These are phyloP conservation scores for Dicentrarchus labrax DNA, from an alignment of 2,113 vertebrate species.

Conservation along the genomic window DNA sequence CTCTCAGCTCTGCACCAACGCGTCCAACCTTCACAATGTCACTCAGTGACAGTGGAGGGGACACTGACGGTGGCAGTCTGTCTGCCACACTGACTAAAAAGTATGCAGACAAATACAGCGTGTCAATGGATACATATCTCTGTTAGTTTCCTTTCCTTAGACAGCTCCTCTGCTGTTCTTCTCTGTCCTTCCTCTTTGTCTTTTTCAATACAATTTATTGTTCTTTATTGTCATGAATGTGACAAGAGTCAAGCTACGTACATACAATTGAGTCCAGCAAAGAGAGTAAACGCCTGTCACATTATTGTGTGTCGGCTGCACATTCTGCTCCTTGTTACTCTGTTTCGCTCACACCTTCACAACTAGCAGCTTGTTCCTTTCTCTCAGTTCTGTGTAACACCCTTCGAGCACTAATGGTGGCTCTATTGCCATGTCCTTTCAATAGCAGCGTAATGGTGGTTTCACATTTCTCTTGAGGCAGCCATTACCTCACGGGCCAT, in stretches of 20 bases:
- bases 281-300: neutral
- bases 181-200: neutral
- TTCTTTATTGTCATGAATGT: slow-evolving; percentile 8
- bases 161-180: neutral
- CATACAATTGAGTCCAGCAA: neutral
- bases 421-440: slow-evolving; percentile 12
- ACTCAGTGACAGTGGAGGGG: slow-evolving; percentile 37
- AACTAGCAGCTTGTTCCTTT: slow-evolving; percentile 14
- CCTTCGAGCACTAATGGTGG: slow-evolving; percentile 16
- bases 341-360: slow-evolving; percentile 18
- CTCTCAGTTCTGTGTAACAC: slow-evolving; percentile 40
- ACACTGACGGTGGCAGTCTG: neutral
- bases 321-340: neutral
- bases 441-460: slow-evolving; percentile 21
- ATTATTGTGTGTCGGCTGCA: neutral
- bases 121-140: slow-evolving; percentile 1
- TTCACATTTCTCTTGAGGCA: slow-evolving; percentile 26
- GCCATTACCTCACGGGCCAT: slow-evolving; percentile 12
- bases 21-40: slow-evolving; percentile 51
- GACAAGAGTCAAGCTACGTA: neutral
- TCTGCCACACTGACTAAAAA: slow-evolving; percentile 21
- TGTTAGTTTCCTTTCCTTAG: slow-evolving; percentile 4
- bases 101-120: slow-evolving; percentile 25
- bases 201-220: neutral
- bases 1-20: slow-evolving; percentile 36